Conservation (phyloP, 2,797 vertebrate genomes). For the Heteromormyrus szaboi region DNA sequence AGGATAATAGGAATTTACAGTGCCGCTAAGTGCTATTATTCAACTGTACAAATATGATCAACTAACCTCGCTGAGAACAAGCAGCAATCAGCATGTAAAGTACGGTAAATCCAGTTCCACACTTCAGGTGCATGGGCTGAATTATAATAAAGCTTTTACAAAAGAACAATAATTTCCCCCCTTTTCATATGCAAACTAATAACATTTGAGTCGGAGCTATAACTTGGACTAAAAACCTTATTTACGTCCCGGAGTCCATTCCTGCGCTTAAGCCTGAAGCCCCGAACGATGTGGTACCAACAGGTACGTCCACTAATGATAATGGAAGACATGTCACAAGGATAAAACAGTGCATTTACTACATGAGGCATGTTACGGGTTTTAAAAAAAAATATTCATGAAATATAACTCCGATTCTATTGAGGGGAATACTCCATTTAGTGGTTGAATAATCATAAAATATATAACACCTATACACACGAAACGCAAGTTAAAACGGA, state of each 20-base stretch:
- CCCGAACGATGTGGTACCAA: not conserved
- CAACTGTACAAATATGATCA: not conserved
- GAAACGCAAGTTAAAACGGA: not conserved
- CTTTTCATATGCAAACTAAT: constrained; percentile 11
- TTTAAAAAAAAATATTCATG: not conserved
- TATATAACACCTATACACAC: not conserved
- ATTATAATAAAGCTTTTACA: not conserved
- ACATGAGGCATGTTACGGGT: not conserved
- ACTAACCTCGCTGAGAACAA: not conserved
- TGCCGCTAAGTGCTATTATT: not conserved
- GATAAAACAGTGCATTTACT: not conserved
- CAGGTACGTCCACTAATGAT: not conserved
- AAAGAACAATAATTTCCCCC: not conserved
- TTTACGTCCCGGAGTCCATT: not conserved
- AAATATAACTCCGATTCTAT: not conserved
- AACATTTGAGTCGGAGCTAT: not conserved
- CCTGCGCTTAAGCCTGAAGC: not conserved
- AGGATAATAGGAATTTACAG: not conserved
- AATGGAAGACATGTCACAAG: not conserved
- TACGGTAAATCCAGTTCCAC: not conserved
- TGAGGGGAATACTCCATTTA: not conserved
- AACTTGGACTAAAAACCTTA: not conserved
- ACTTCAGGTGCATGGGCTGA: not conserved
- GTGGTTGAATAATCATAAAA: not conserved
- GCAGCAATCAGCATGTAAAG: constrained; percentile 5